phyloP scores from a whole-genome alignment of 2,888 invertebrate genomes.

The Diadegma fenestrale region DNA sequence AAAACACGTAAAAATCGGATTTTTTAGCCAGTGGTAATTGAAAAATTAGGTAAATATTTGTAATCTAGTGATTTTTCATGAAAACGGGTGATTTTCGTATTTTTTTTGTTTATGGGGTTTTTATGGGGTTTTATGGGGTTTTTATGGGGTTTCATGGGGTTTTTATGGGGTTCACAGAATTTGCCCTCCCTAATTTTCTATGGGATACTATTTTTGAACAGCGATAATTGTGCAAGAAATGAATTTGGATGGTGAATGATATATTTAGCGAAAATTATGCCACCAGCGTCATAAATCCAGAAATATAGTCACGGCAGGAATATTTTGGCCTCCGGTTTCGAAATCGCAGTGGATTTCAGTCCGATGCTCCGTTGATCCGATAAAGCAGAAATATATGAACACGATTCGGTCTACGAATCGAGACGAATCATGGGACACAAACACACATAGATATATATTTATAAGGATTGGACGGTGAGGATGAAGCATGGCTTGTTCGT shows the following conservation, averaged over 20 bases:
- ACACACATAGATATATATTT: not conserved
- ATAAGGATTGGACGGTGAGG: conserved; percentile 54
- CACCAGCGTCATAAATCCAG: not conserved
- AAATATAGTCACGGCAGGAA: not conserved
- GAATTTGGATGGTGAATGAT: too few relatives aligned
- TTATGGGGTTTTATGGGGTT: too few relatives aligned
- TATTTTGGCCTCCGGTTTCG: conserved; percentile 10
- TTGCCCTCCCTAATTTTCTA: too few relatives aligned
- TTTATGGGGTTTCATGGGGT: too few relatives aligned
- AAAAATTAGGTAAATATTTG: too few relatives aligned
- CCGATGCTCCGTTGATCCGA: conserved; percentile 42
- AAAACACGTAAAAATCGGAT: not conserved
- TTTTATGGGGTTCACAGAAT: too few relatives aligned
- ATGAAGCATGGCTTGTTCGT: conserved; percentile 71
- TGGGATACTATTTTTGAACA: too few relatives aligned
- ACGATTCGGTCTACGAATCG: conserved; percentile 49
- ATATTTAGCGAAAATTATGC: too few relatives aligned
- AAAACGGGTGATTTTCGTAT: too few relatives aligned
- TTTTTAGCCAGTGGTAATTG: not conserved
- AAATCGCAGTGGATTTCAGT: conserved; percentile 38
- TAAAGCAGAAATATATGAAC: conserved; percentile 63
- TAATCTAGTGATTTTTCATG: too few relatives aligned
- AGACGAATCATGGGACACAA: not conserved
- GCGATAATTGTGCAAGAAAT: too few relatives aligned
- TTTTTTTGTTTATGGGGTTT: too few relatives aligned